A percentile compares a stretch with the other conserved stretches of the same genome.
Evolutionary conservation across 2,797 vertebrate species (phyloP).

Genomic region (Falco columbarius): DNA sequence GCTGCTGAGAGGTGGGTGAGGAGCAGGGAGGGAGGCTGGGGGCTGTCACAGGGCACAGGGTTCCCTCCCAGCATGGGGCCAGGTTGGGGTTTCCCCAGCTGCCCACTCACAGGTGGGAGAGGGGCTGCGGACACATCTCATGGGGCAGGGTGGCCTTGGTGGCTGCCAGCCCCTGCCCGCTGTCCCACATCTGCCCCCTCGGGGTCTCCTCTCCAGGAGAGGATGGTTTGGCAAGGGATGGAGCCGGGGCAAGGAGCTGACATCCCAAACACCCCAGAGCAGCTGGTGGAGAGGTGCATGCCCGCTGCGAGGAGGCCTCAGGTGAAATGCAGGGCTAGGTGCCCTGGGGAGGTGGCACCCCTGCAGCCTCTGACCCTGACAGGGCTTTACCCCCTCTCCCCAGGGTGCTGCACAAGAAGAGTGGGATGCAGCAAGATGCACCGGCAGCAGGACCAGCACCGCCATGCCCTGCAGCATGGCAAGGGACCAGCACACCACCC

Average conservation of each 20-base stretch:
- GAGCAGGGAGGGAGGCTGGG: not conserved
- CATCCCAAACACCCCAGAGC: not conserved
- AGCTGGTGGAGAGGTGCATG: not conserved
- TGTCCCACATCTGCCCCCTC: not conserved
- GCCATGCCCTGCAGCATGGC: rapidly evolving
- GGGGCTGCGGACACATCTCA: not conserved
- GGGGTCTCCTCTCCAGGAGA: constrained; percentile 4
- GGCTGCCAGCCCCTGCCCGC: not conserved
- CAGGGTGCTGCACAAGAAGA: not conserved
- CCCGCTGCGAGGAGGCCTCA: not conserved
- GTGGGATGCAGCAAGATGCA: not conserved
- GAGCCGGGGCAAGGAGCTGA: not conserved
- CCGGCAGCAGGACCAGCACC: not conserved
- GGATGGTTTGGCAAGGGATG: not conserved
- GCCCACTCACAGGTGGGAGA: not conserved
- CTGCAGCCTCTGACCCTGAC: not conserved
- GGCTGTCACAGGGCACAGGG: not conserved
- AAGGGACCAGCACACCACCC: not conserved
- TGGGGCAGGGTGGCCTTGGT: rapidly evolving
- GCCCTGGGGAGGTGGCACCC: not conserved
- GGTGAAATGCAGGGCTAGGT: not conserved
- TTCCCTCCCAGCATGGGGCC: rapidly evolving
- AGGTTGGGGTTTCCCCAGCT: not conserved
- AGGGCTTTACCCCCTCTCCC: not conserved
- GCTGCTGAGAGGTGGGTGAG: constrained; percentile 44